Evolutionary conservation across 2,797 vertebrate species (phyloP), one percentile per base, ranked within the genome.

Genomic region (Kryptopterus vitreolus): DNA sequence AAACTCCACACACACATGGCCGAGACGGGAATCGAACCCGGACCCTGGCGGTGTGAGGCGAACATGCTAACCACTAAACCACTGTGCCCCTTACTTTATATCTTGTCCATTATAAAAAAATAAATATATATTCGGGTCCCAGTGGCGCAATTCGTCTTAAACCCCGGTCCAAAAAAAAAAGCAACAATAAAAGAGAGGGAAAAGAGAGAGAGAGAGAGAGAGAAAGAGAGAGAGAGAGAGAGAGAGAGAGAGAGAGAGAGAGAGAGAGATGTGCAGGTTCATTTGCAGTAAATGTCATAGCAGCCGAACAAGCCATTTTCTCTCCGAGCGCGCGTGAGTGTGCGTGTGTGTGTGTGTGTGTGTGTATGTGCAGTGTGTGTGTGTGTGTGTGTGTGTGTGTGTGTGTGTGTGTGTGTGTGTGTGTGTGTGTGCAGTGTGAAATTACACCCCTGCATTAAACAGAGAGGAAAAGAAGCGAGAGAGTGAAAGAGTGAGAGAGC

Each of bases 271-370:
- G 90, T 88, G 89, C 90, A 87, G 90, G 92, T 91, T 92, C 90
- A 93, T 93, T 93, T 92, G 92, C 90, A 91, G 91, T 93, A 94
- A 94, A 94, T 94, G 93, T 92, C 93, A 94, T 86, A 88, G 88
- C 89, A 88, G 91, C 91, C 90, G 87, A 92, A 93, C 90, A 90
- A 93, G 89, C 91, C 90, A 92, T 92, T 93, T 92, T 91, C 91
- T 79, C 29, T 22, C 26, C 50, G 46, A 52, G 38, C 38, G 38
- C 38, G 48, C 57, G 71, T 89, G 90, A 20, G 38, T 75, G 35
- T 31, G 73, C 29, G 71, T 63, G 71, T 74, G 50, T 57, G 71
- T 73, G 52, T 74, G 53, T 59, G 59, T 88, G 90, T 77, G 61
- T 66, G 61, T 77, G 48, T 65, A 29, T 35, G 75, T 90, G 90